A percentile compares a stretch with the other conserved stretches of the same genome.
Evolutionary conservation across 2,888 invertebrate species (phyloP).

Genomic region (Troides aeacus): DNA sequence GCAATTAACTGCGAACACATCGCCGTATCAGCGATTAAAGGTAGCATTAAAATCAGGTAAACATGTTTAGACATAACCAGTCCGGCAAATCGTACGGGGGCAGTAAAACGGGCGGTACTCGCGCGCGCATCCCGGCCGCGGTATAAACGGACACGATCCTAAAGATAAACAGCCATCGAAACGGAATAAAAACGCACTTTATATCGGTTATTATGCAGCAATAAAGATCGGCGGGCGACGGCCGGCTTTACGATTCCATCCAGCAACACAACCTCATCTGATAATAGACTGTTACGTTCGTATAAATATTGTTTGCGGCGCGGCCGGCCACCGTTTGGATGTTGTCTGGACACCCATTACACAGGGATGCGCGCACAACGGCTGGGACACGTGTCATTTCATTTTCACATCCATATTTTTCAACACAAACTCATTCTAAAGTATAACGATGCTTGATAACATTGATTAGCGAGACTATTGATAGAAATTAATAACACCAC

Average conservation of each 20-base stretch:
- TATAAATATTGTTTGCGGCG: conserved; percentile 63
- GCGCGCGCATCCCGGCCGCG: conserved; percentile 40
- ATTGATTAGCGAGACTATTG: no score
- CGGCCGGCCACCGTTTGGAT: conserved; percentile 36
- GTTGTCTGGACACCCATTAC: not conserved
- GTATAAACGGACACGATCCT: conserved; percentile 53
- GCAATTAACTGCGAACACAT: conserved; percentile 15
- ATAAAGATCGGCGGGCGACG: conserved; percentile 52
- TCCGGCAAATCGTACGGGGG: conserved; percentile 8
- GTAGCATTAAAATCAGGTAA: conserved; percentile 20
- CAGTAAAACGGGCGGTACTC: conserved; percentile 38
- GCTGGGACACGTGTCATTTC: no score
- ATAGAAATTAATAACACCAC: no score
- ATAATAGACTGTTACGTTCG: conserved; percentile 57
- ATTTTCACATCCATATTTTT: no score
- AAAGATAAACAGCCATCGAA: conserved; percentile 69
- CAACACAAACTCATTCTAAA: no score
- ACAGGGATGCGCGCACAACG: no score
- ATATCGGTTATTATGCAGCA: conserved; percentile 68
- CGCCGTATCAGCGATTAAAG: not conserved
- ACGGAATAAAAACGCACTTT: conserved; percentile 66
- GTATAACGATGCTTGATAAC: no score
- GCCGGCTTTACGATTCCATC: conserved; percentile 43
- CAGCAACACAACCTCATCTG: conserved; percentile 57
- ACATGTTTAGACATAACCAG: conserved; percentile 11